These are phyloP conservation scores for Lethenteron reissneri DNA, from an alignment of 2,113 vertebrate genomes.

Conservation along the genomic window DNA sequence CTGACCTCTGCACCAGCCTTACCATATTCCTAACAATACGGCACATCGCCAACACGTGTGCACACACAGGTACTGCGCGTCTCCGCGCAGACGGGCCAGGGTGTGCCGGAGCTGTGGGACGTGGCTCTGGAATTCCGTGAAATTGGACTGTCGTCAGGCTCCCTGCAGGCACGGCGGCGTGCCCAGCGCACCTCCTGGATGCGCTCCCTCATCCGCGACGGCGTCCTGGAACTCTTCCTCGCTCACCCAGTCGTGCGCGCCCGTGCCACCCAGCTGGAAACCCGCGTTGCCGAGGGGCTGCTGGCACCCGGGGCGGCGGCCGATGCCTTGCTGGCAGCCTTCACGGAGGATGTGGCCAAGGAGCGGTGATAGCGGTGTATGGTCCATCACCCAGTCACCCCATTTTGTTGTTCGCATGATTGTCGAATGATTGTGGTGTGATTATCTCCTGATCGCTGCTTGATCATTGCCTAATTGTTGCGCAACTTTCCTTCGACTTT, in stretches of 20 bases:
- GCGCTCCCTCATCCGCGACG: slow-evolving; percentile 81
- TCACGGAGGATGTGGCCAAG: slow-evolving; percentile 12
- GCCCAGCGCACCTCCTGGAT: slow-evolving; percentile 81
- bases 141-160: slow-evolving; percentile 30
- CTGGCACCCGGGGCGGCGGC: slow-evolving; percentile 73
- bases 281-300: slow-evolving; percentile 41
- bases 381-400: too few species aligned
- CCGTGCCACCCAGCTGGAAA: slow-evolving; percentile 47
- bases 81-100: slow-evolving; percentile 54
- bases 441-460: too few species aligned
- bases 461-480: too few species aligned
- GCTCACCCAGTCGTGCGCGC: slow-evolving; percentile 38
- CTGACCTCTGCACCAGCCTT: too few species aligned
- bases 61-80: slow-evolving; percentile 47
- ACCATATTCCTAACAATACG: too few species aligned
- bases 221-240: slow-evolving; percentile 44
- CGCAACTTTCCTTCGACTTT: too few species aligned
- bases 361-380: too few species aligned
- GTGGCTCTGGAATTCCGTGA: slow-evolving; percentile 44
- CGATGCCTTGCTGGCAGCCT: slow-evolving; percentile 57
- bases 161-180: slow-evolving; percentile 32
- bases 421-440: too few species aligned
- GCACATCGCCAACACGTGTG: too few species aligned
- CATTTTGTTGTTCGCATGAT: too few species aligned
- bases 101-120: slow-evolving; percentile 61